Percentiles rank a stretch among this genome's conserved stretches.
These are phyloP conservation scores for Amblyjoppa fuscipennis DNA, from an alignment of 2,888 invertebrate species.

Conservation along the genomic window DNA sequence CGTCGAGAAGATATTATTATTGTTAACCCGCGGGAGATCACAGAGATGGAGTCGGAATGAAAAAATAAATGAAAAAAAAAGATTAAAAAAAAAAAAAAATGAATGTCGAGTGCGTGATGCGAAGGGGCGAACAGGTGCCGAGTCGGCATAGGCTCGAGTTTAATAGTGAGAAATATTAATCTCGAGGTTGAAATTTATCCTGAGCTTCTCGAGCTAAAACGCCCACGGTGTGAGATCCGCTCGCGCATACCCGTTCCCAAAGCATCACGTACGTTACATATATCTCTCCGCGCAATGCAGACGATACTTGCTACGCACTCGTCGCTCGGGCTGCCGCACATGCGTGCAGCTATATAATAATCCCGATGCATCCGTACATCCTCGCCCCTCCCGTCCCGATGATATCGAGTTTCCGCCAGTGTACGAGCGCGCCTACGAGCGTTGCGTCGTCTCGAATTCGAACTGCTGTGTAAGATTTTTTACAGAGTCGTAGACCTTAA, in stretches of 20 bases:
- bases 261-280: neutral
- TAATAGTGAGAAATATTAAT: conserved; percentile 19
- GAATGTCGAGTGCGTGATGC: neutral
- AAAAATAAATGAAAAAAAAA: neutral
- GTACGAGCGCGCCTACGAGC: conserved; percentile 4
- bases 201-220: conserved; percentile 6
- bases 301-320: conserved; percentile 45
- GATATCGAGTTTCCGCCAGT: conserved; percentile 46
- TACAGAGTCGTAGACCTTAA: neutral
- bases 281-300: neutral
- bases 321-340: conserved; percentile 3
- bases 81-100: neutral
- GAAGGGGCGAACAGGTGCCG: conserved; percentile 11
- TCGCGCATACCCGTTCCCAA: conserved; percentile 4
- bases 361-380: conserved; percentile 39
- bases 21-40: neutral
- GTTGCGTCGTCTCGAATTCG: conserved; percentile 6
- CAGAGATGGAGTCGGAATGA: neutral
- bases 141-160: too few relatives aligned
- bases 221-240: conserved; percentile 9
- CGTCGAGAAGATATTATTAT: conserved; percentile 29
- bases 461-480: neutral
- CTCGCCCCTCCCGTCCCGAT: conserved; percentile 11
- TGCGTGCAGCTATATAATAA: conserved; percentile 21
- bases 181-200: conserved; percentile 14